Evolutionary conservation across 2,888 invertebrate species (phyloP).

Genomic region (Eilema sororculum): DNA sequence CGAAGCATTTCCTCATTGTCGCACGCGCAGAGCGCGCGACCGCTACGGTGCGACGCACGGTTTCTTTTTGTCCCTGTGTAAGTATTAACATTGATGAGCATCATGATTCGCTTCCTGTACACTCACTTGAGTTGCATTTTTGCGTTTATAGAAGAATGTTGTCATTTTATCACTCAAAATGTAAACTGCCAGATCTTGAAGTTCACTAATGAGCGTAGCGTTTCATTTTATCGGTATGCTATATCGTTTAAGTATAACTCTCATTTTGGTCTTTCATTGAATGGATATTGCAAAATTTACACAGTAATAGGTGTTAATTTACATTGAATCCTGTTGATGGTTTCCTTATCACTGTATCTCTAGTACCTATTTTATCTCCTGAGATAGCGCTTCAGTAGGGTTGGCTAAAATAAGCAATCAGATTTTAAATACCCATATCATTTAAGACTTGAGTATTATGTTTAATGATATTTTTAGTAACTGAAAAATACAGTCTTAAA

Average conservation of each 20-base stretch:
- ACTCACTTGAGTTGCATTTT: conserved; percentile 32
- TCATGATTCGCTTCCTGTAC: conserved; percentile 50
- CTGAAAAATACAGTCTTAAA: not conserved
- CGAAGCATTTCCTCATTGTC: conserved; percentile 73
- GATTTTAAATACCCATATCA: too few relatives aligned
- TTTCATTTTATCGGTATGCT: not conserved
- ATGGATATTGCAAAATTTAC: not conserved
- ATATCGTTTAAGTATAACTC: not conserved
- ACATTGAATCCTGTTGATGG: not conserved
- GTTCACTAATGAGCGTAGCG: not conserved
- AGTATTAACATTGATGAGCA: conserved; percentile 58
- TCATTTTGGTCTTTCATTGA: not conserved
- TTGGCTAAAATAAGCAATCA: too few relatives aligned
- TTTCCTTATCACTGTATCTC: not conserved
- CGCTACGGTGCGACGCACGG: conserved; percentile 24
- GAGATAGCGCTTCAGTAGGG: too few relatives aligned
- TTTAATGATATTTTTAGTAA: not conserved
- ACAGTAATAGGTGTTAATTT: not conserved
- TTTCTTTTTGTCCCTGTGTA: conserved; percentile 63
- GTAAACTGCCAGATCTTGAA: not conserved
- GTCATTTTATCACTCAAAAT: not conserved
- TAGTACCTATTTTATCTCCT: too few relatives aligned
- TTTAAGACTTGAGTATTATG: too few relatives aligned
- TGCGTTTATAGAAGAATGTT: conserved; percentile 19
- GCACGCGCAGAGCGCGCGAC: conserved; percentile 57